These are phyloP conservation scores for Borostomias antarcticus DNA, from an alignment of 2,797 vertebrate species.

Conservation along the genomic window DNA sequence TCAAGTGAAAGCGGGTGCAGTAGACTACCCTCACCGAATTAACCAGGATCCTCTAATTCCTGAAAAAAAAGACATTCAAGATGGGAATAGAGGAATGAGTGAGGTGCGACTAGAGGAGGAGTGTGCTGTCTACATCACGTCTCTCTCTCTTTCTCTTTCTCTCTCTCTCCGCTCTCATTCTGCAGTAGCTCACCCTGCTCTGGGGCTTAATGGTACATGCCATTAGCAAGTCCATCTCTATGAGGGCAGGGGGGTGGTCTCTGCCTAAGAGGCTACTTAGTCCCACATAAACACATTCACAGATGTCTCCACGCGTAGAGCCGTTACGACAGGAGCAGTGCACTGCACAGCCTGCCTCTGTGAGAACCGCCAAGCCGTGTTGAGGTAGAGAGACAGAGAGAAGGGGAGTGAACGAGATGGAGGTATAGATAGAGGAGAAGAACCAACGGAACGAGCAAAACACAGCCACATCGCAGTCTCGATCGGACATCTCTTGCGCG, in stretches of 20 bases:
- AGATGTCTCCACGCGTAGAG: conserved; percentile 71
- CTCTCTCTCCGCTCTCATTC: conserved; percentile 42
- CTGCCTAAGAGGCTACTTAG: conserved; percentile 79
- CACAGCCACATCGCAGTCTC: conserved; percentile 38
- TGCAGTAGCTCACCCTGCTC: conserved; percentile 81
- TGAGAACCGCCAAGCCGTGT: conserved; percentile 37
- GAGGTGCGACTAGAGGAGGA: conserved; percentile 26
- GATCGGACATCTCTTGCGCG: conserved; percentile 60
- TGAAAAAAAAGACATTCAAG: neutral
- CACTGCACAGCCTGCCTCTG: conserved; percentile 41
- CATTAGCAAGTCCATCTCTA: conserved; percentile 78
- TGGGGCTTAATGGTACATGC: conserved; percentile 86
- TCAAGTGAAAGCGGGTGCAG: conserved; percentile 33
- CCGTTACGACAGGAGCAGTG: conserved; percentile 48
- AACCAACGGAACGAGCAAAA: conserved; percentile 50
- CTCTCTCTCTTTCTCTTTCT: conserved; percentile 9
- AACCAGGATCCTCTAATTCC: neutral
- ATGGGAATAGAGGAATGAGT: neutral
- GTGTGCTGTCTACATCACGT: no score
- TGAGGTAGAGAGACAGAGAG: conserved; percentile 31
- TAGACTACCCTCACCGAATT: conserved; percentile 24
- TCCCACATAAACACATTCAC: conserved; percentile 84
- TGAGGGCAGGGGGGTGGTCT: conserved; percentile 69
- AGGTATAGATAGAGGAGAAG: conserved; percentile 53
- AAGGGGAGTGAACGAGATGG: conserved; percentile 42